Conservation (phyloP, 2,888 invertebrate genomes). For the Liodrosophila aerea region DNA sequence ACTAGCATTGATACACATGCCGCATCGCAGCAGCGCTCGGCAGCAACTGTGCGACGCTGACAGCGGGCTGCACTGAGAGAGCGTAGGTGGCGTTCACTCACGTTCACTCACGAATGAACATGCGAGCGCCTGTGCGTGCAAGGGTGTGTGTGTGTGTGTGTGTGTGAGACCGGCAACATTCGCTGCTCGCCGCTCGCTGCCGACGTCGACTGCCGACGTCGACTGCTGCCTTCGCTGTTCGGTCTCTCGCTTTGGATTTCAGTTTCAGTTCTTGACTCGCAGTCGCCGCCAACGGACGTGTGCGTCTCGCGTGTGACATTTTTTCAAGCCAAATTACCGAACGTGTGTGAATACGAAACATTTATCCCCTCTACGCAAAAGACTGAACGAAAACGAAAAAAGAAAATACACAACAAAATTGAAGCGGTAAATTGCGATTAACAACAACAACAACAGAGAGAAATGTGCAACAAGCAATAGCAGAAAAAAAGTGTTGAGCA, state of each 20-base stretch:
- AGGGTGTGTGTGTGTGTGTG: background rate
- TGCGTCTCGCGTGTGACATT: constrained; percentile 53
- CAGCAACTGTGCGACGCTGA: background rate
- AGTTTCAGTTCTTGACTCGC: constrained; percentile 71
- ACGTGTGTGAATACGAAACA: constrained; percentile 65
- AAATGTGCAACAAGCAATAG: constrained; percentile 1
- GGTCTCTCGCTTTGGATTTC: constrained; percentile 42
- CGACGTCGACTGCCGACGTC: background rate
- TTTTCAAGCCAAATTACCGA: constrained; percentile 34
- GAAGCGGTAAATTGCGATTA: constrained; percentile 20
- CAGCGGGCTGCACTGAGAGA: constrained; percentile 3
- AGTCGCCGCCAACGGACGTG: constrained; percentile 65
- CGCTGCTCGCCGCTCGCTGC: background rate
- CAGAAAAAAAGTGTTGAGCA: constrained; percentile 14
- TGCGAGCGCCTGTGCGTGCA: constrained; percentile 20
- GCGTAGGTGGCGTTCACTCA: constrained; percentile 50
- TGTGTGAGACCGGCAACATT: constrained; percentile 21
- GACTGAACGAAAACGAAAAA: constrained; percentile 43
- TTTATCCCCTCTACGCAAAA: constrained; percentile 39
- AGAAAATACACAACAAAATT: constrained; percentile 3
- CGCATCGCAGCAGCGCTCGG: background rate
- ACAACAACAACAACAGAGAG: background rate
- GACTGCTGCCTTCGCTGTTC: constrained; percentile 18
- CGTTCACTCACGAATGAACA: constrained; percentile 48
- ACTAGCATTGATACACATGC: too few species aligned